phyloP scores from a whole-genome alignment of 2,888 invertebrate species.

The Eudasyphora cyanicolor region DNA sequence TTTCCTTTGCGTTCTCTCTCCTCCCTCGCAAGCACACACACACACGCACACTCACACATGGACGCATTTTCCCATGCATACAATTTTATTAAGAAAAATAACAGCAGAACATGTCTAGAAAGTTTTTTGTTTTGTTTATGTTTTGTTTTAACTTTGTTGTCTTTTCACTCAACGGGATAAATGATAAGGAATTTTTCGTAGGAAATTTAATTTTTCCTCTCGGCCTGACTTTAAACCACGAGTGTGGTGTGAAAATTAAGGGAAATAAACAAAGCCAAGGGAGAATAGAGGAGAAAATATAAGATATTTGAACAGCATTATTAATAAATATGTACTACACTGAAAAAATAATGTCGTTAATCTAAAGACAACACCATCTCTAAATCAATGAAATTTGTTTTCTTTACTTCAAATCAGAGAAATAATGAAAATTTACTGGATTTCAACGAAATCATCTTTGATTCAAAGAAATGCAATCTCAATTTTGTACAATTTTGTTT shows the following conservation, averaged over 20 bases:
- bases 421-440: too few relatives aligned
- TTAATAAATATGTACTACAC: too few relatives aligned
- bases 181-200: slow-evolving; percentile 8
- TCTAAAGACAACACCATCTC: too few relatives aligned
- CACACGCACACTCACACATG: neutral
- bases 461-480: too few relatives aligned
- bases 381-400: too few relatives aligned
- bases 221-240: neutral
- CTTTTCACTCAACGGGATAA: slow-evolving; percentile 12
- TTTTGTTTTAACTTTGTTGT: slow-evolving; percentile 13
- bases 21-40: neutral
- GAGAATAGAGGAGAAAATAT: too few relatives aligned
- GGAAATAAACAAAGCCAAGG: too few relatives aligned
- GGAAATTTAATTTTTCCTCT: slow-evolving; percentile 1
- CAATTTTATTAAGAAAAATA: slow-evolving; percentile 6
- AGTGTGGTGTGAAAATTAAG: neutral
- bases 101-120: slow-evolving; percentile 31
- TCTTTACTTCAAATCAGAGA: too few relatives aligned
- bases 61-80: neutral
- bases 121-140: slow-evolving; percentile 15
- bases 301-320: too few relatives aligned
- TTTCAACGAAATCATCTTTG: too few relatives aligned
- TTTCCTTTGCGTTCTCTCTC: neutral
- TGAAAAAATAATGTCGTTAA: too few relatives aligned
- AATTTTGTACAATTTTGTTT: too few relatives aligned